Percentiles rank a stretch among this genome's conserved stretches.
These are phyloP conservation scores for Albula glossodonta DNA, from an alignment of 2,113 vertebrate species.

Conservation along the genomic window DNA sequence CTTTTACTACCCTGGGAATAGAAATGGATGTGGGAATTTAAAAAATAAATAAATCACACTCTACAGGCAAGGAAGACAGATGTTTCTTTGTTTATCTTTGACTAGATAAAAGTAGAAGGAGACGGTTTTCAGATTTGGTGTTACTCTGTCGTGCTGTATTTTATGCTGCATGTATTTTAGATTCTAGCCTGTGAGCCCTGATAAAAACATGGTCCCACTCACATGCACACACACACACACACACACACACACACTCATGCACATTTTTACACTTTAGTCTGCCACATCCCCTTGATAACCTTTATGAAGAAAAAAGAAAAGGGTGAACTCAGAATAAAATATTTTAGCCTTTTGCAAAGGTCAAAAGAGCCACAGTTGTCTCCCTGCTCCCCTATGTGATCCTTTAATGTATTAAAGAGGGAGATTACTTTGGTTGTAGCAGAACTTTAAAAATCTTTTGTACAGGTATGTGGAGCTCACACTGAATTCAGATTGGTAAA, in stretches of 20 bases:
- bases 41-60: background rate
- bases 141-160: background rate
- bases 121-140: background rate
- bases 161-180: background rate
- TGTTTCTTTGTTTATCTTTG: background rate
- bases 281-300: background rate
- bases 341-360: background rate
- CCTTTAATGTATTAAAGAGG: background rate
- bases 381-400: background rate
- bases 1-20: background rate
- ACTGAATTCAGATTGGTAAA: background rate
- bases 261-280: background rate
- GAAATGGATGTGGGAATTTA: background rate
- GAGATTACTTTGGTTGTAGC: background rate
- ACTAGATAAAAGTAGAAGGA: background rate
- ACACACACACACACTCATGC: background rate
- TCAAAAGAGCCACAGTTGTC: background rate
- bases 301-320: background rate
- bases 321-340: background rate
- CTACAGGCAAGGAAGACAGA: background rate
- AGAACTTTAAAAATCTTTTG: background rate
- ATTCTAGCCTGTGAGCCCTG: background rate
- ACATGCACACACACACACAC: background rate
- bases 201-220: background rate
- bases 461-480: too few relatives aligned